Percentiles rank a stretch among this genome's conserved stretches.
Conservation (phyloP, 2,888 invertebrate genomes). For the Torymus tubicola region DNA sequence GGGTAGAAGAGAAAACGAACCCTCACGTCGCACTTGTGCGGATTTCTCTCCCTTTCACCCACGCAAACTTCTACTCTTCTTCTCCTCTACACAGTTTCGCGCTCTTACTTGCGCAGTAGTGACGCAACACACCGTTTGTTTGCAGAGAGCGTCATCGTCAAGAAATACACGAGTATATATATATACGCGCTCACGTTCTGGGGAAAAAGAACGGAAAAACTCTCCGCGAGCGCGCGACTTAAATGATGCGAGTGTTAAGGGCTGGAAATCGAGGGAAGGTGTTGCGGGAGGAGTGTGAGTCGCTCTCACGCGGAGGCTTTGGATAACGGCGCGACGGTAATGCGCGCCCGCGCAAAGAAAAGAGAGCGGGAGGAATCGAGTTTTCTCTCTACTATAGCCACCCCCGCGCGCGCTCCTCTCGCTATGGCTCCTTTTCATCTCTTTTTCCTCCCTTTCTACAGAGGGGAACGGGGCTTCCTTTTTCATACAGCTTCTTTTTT, state of each 20-base stretch:
- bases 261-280: slow-evolving; percentile 17
- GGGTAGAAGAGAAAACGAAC: slow-evolving; percentile 10
- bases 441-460: slow-evolving; percentile 4
- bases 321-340: slow-evolving; percentile 73
- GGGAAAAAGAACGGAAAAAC: slow-evolving; percentile 61
- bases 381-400: slow-evolving; percentile 1
- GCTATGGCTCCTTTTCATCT: slow-evolving; percentile 62
- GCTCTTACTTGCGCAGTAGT: slow-evolving; percentile 9
- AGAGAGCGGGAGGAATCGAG: slow-evolving; percentile 60
- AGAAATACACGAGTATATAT: not conserved
- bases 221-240: slow-evolving; percentile 61
- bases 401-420: not conserved
- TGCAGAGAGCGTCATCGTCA: slow-evolving; percentile 31
- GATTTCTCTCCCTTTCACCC: not conserved
- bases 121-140: slow-evolving; percentile 38
- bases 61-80: not conserved
- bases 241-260: slow-evolving; percentile 68
- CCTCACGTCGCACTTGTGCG: not conserved
- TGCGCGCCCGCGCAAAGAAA: slow-evolving; percentile 69
- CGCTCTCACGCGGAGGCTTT: slow-evolving; percentile 62
- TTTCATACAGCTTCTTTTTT: slow-evolving; percentile 58
- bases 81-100: not conserved
- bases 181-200: slow-evolving; percentile 16
- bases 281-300: slow-evolving; percentile 52
- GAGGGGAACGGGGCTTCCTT: not conserved